Evolutionary conservation across 2,797 vertebrate species (phyloP).

Genomic region (Aplochiton taeniatus): DNA sequence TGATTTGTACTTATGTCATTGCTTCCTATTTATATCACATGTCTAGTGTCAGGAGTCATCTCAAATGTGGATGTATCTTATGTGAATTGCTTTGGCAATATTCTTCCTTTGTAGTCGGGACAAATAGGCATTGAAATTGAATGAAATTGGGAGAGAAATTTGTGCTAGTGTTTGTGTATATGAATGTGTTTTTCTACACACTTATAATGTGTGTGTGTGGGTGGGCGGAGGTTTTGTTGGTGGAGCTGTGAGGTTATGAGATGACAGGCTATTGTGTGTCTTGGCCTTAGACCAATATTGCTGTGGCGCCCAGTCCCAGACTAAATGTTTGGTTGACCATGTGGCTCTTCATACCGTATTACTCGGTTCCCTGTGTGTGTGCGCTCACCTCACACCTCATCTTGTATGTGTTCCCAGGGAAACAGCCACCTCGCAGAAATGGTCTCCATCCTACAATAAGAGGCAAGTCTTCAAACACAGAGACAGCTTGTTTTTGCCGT

Average conservation of each 20-base stretch:
- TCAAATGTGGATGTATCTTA: no score
- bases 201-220: background rate
- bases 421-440: conserved; percentile 84
- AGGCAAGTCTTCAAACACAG: conserved; percentile 68
- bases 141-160: no score
- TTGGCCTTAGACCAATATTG: background rate
- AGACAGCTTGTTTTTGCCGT: background rate
- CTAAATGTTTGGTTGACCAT: background rate
- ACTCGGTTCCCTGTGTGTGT: background rate
- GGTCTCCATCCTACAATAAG: conserved; percentile 82
- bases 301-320: background rate
- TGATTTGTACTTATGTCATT: no score
- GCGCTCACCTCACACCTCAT: conserved; percentile 27
- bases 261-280: background rate
- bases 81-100: no score
- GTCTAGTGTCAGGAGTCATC: no score
- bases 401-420: conserved; percentile 69
- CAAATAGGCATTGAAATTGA: no score
- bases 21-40: no score
- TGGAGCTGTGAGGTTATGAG: background rate
- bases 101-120: no score
- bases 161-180: background rate
- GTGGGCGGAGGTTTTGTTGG: background rate
- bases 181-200: no score
- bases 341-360: background rate